phyloP scores from a whole-genome alignment of 2,113 vertebrate species.

The Hystrix brachyura region DNA sequence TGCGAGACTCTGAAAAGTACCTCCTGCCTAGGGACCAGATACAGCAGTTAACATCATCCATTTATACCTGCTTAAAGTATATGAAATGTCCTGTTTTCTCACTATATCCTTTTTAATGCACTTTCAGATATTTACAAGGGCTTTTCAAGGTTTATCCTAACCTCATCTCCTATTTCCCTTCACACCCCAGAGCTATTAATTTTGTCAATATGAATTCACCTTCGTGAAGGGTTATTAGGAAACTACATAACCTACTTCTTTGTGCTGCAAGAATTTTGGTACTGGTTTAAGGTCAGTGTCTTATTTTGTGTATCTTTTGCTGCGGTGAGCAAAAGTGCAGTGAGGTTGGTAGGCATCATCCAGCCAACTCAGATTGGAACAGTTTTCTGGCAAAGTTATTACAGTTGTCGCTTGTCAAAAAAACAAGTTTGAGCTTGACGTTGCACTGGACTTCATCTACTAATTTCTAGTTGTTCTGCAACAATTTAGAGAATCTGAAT shows the following conservation, averaged over 20 bases:
- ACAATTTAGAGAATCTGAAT: background rate
- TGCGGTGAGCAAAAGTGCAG: background rate
- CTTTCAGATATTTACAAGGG: background rate
- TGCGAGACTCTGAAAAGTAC: background rate
- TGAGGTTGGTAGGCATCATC: background rate
- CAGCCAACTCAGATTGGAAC: background rate
- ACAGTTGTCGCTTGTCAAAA: background rate
- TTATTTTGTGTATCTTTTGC: background rate
- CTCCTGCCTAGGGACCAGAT: background rate
- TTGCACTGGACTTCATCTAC: background rate
- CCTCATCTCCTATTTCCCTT: background rate
- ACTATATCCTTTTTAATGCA: background rate
- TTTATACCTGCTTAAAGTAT: background rate
- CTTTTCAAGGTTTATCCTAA: constrained; percentile 3
- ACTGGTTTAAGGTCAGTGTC: background rate
- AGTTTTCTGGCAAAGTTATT: constrained; percentile 18
- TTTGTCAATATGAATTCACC: background rate
- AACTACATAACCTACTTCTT: constrained; percentile 12
- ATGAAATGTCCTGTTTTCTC: constrained; percentile 4
- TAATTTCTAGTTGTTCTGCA: constrained; percentile 1
- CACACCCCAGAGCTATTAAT: background rate
- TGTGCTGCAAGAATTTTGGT: background rate
- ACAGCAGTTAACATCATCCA: background rate
- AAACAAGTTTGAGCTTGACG: background rate
- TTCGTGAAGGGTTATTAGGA: background rate